Base-by-base conservation (phyloP, 37 sponge, comb jelly and placozoan species). In the Lycopodina hypogea region DNA sequence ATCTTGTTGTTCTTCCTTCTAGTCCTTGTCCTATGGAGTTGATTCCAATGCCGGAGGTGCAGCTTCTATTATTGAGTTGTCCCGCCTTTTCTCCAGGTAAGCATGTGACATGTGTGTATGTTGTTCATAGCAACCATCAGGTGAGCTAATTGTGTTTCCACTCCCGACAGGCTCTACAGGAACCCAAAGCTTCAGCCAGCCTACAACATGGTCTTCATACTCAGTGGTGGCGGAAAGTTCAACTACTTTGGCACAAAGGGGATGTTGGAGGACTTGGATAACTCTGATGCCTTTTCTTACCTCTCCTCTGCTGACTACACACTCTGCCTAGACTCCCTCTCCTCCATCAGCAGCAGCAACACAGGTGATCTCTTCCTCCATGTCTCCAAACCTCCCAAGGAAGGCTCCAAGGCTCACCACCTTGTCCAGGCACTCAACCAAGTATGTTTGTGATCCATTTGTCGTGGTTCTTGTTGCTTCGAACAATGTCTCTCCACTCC, bases 31-130 rank as follows among this genome's bases (percentile, higher is more conserved):
- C 11, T n/a, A 37, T 56, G 92, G 95, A 39, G 79, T 69, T 51
- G 89, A 96, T 59, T 80, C 95, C 17, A 90, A 86, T 81, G 97
- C 85, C 38, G 91, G 92, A 83, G 92, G 97, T 12, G 92, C 91
- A 11, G 94, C 83, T 23, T 94, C 97, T 0, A 15, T 94, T 8
- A 53, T 96, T 76, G 97, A 93, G 56, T 56, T 96, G 55, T 89
- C 95, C 0, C 40, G 97, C 45, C 80, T 96, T 17, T 90, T 96
- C 55, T 88, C 94, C 21, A 87, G 77, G 96, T 96, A 52, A 57
- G 81, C 48, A 41, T 26, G 29, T 71, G 63, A 41, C 36, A 62
- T 70, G 45, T 22, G 22, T 9, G 26, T 45, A 42, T 35, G 6
- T 38, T 36, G 36, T 35, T 60, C 61, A 26, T 6, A 28, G 17